Evolutionary conservation across 2,797 vertebrate species (phyloP).

Genomic region (Sebastolobus altivelis): DNA sequence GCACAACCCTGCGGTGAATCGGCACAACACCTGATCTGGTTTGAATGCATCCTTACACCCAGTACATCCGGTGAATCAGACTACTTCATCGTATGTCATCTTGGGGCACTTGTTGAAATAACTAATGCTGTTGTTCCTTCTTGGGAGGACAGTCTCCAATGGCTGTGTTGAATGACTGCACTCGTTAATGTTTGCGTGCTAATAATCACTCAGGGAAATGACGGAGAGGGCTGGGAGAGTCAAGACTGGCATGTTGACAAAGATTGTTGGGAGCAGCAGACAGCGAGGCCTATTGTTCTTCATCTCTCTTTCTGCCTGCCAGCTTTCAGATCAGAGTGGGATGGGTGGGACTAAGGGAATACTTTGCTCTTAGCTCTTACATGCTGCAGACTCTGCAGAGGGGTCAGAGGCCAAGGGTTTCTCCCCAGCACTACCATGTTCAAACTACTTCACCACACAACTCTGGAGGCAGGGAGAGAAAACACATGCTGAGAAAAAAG

Average conservation of each 20-base stretch:
- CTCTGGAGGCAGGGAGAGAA: constrained; percentile 57
- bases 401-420: constrained; percentile 82
- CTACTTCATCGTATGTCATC: not conserved
- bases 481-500: constrained; percentile 59
- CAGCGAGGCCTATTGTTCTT: constrained; percentile 79
- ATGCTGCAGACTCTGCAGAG: constrained; percentile 71
- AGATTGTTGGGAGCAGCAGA: constrained; percentile 72
- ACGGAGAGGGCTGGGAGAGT: constrained; percentile 65
- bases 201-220: constrained; percentile 64
- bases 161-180: constrained; percentile 28
- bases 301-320: constrained; percentile 76
- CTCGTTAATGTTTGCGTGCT: constrained; percentile 63
- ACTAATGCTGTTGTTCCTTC: not conserved
- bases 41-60: not conserved
- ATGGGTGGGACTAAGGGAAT: constrained; percentile 74
- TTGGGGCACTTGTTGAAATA: constrained; percentile 4
- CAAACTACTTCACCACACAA: constrained; percentile 66
- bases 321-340: constrained; percentile 78
- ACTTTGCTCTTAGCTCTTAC: constrained; percentile 72
- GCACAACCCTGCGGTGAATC: no score
- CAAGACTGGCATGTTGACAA: constrained; percentile 72
- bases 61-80: not conserved
- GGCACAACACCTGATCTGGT: no score
- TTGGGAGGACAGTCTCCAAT: constrained; percentile 6
- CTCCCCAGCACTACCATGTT: constrained; percentile 72